phyloP scores from a whole-genome alignment of 37 sponge, comb jelly and placozoan genomes.

The Aphrocallistes beatrix region DNA sequence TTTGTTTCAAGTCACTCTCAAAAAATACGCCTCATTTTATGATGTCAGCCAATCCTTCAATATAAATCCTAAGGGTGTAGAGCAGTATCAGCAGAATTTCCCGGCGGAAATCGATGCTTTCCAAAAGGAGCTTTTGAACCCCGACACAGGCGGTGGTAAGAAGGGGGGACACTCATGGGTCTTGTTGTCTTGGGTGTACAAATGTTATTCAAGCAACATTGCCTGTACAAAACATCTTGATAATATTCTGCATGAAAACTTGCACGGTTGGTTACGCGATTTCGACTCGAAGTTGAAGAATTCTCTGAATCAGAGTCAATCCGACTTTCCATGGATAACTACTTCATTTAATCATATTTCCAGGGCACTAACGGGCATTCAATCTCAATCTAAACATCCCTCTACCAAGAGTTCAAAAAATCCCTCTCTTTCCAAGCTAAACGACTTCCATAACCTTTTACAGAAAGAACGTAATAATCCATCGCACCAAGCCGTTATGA shows the following conservation, averaged over 20 bases:
- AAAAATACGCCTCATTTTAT: not conserved
- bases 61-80: not conserved
- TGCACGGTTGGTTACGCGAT: not conserved
- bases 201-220: not conserved
- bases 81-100: slow-evolving; percentile 1
- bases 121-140: not conserved
- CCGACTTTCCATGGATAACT: not conserved
- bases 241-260: not conserved
- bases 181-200: not conserved
- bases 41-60: not conserved
- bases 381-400: not conserved
- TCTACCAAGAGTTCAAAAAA: not conserved
- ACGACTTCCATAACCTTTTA: not conserved
- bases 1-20: not conserved
- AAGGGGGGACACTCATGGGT: slow-evolving; percentile 14
- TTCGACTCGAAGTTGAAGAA: not conserved
- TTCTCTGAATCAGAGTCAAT: not conserved
- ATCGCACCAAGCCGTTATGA: not conserved
- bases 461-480: not conserved
- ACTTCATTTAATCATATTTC: not conserved
- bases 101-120: not conserved
- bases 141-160: not conserved
- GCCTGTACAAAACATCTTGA: not conserved
- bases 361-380: not conserved
- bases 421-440: not conserved